Evolutionary conservation across 2,113 vertebrate genomes (phyloP), one percentile per base, ranked within the genome.

Genomic region (Carassius auratus): DNA sequence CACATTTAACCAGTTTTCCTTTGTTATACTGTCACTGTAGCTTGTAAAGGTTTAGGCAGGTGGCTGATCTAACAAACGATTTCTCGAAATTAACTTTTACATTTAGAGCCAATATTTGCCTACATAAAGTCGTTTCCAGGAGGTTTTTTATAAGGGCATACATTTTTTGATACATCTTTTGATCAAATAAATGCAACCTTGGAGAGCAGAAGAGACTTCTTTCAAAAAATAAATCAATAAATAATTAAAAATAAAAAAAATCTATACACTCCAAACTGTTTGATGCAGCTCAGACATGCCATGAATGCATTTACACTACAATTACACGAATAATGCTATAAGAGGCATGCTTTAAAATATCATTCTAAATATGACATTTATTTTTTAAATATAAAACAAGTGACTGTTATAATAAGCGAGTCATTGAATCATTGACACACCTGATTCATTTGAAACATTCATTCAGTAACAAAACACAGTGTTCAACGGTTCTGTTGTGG

Each of bases 1-100:
- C 55, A 59, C 10, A 38, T 78, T 36, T 14, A n/a, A 38, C 76
- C 7, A n/a, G 76, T 79, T 42, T 79, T 78, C 4, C 75, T 57
- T 77, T 38, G 52, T 77, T 38, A 3, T 5, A 7, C 30, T 21
- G 52, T 21, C 2, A 1, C 52, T 77, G 59, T 77, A 17, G 30
- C 15, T 59, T 77, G 33, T 36, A 38, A 38, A 19, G 12, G 52
- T 19, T 36, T 77, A 5, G 42, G 36, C 36, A 73, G 69, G 36
- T 33, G 36, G 8, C 36, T 5, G 68, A 45, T 74, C 42, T 48
- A 5, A 0, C 8, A 73, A 45, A n/a, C 19, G 4, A 73, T 19
- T 38, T n/a, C 69, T 4, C 38, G 0, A 14, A 74, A 71, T 71
- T 12, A 21, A 9, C 33, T 21, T 38, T 69, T 71, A 21, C 21